Evolutionary conservation across 2,797 vertebrate species (phyloP), one percentile per base, ranked within the genome.

Genomic region (Acrossocheilus fasciatus): DNA sequence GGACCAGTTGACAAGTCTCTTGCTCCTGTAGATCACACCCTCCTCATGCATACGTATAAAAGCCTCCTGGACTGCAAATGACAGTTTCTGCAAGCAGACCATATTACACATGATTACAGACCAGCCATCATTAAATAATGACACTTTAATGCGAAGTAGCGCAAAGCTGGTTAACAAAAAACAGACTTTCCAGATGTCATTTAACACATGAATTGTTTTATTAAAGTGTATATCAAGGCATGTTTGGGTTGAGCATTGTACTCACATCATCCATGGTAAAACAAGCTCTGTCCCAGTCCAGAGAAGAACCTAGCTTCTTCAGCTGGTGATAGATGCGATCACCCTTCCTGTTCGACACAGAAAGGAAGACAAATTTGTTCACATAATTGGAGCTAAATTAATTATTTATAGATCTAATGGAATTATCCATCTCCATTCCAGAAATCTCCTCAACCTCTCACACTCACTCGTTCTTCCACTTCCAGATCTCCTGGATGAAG

Each of bases 1-100:
- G 89, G 97, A 98, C 98, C 98, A 98, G 94, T 98, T 98, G 83
- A 98, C 97, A 7, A 98, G 97, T 54, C 97, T 95, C 82, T 97
- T 98, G 92, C 97, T 98, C 59, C 98, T 95, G 91, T 98, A 98
- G 91, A 98, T 97, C 88, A 97, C 93, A 0, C 97, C 97, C 8
- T 97, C 95, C 0, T 98, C 96, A 0, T 98, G 98, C 90, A 98
- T 93, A 26, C 95, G 96, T 76, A 98, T 93, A 34, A 98, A 98
- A 4, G 97, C 96, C 86, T 98, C 98, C 34, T 97, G 96, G 36
- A 98, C 98, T 0, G 97, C 96, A 15, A 92, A 89, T 3, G 97
- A 98, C 74, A 98, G 95, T 96, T 98, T 98, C 97, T 98, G 78
- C 23, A 39, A 43, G 20, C 85, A 83, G 47, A 52, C 26, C 73